A percentile compares a stretch with the other conserved stretches of the same genome.
phyloP scores from a whole-genome alignment of 2,797 vertebrate genomes.

The Rhadinocentrus ornatus region DNA sequence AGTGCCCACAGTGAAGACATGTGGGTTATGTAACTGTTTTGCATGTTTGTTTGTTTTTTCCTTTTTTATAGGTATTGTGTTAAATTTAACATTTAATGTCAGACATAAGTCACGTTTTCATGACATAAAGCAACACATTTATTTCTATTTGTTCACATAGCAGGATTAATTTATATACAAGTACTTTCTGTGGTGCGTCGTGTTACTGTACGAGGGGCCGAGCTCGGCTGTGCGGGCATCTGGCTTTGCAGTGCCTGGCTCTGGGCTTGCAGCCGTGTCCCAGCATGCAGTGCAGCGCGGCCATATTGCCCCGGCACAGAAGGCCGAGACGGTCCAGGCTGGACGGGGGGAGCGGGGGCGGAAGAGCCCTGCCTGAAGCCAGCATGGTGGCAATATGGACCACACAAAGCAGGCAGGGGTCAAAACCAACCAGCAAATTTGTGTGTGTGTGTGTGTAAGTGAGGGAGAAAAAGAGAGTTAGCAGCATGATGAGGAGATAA shows the following conservation, averaged over 20 bases:
- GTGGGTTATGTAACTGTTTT: background rate
- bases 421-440: slow-evolving; percentile 39
- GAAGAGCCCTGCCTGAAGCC: slow-evolving; percentile 76
- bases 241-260: slow-evolving; percentile 61
- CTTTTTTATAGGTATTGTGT: background rate
- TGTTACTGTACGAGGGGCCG: slow-evolving; percentile 51
- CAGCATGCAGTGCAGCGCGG: slow-evolving; percentile 69
- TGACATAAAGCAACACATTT: background rate
- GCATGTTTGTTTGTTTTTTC: slow-evolving; percentile 2
- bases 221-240: slow-evolving; percentile 70
- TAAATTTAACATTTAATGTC: background rate
- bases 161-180: slow-evolving; percentile 20
- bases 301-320: slow-evolving; percentile 77
- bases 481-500: slow-evolving; percentile 67
- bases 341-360: slow-evolving; percentile 56
- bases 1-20: background rate
- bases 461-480: slow-evolving; percentile 32
- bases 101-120: background rate
- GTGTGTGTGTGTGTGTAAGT: slow-evolving; percentile 21
- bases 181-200: slow-evolving; percentile 16
- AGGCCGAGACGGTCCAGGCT: slow-evolving; percentile 58
- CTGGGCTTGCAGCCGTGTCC: slow-evolving; percentile 72
- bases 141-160: slow-evolving; percentile 3
- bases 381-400: slow-evolving; percentile 79
- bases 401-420: slow-evolving; percentile 72